These are phyloP conservation scores for Aldabrachelys gigantea DNA, from an alignment of 2,113 vertebrate genomes.

Conservation along the genomic window DNA sequence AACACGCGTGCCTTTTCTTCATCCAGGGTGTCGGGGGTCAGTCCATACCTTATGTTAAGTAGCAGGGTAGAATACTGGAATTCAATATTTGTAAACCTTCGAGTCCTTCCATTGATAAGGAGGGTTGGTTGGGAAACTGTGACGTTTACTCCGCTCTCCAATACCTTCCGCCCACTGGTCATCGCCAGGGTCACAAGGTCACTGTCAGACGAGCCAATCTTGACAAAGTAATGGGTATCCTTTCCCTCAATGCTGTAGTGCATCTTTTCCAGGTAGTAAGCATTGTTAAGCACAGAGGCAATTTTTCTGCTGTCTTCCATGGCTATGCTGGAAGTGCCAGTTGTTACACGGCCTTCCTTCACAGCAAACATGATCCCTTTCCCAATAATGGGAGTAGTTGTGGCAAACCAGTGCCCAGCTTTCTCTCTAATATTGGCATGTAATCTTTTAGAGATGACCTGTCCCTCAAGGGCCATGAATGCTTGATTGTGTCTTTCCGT, in stretches of 20 bases:
- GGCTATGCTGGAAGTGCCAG: constrained; percentile 88
- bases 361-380: constrained; percentile 96
- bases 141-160: constrained; percentile 93
- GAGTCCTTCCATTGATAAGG: constrained; percentile 89
- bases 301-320: constrained; percentile 95
- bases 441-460: constrained; percentile 91
- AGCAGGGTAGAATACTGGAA: constrained; percentile 89
- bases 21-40: constrained; percentile 89
- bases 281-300: constrained; percentile 91
- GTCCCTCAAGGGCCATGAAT: constrained; percentile 97
- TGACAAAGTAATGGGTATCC: constrained; percentile 97
- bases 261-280: constrained; percentile 94
- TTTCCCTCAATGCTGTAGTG: constrained; percentile 95
- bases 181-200: constrained; percentile 94
- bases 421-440: constrained; percentile 87
- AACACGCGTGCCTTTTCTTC: constrained; percentile 95
- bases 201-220: constrained; percentile 91
- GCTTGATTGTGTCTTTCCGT: constrained; percentile 97
- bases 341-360: constrained; percentile 92
- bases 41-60: constrained; percentile 94
- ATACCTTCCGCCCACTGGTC: constrained; percentile 91
- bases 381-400: constrained; percentile 92
- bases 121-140: constrained; percentile 90
- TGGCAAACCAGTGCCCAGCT: constrained; percentile 97
- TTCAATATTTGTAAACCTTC: constrained; percentile 93